Evolutionary conservation across 2,888 invertebrate species (phyloP), one percentile per base, ranked within the genome.

Genomic region (Sialis fuliginosa): DNA sequence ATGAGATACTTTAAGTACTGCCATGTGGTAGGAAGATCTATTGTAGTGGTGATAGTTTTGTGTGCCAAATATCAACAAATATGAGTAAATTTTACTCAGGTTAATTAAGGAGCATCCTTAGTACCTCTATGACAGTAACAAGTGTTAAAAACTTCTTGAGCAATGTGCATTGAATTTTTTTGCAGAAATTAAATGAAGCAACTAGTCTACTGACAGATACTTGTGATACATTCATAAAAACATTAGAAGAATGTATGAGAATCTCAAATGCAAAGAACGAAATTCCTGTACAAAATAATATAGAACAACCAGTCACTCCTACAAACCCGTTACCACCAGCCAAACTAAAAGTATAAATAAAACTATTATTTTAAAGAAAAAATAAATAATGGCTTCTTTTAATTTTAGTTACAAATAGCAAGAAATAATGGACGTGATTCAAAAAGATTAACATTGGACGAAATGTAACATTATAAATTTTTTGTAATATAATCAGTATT

Each of bases 221-320:
- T 45, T 87, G 86, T 70, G 86, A 87, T 66, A 84, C 84, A 33
- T 86, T 87, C 62, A 84, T 86, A 52, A 74, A 78, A 60, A 83
- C 85, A 22, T 67, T 87, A 54, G 86, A 87, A 64, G 85, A 85
- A 54, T 84, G 84, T 55, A 81, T 86, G 77, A 75, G 74, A 60
- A 60, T 77, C 45, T 67, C 75, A 30, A 69, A 70, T 52, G 64
- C 62, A 33, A 64, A 60, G 50, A 57, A 63, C 45, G 61, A 63
- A 52, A 52, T 61, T 49, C 56, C 61, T 34, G 58, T 60, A 44
- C 57, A 58, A 48, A 60, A 56, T 50, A 62, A 61, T 49, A 54
- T 55, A 33, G 59, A 57, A 40, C 64, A 59, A 47, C 57, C 58
- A 46, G 58, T 60, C 39, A 55, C 54, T 50, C 59, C 57, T 33